Evolutionary conservation across 1,140 invertebrate species (phyloP).

Genomic region (Platyscapa corneri): DNA sequence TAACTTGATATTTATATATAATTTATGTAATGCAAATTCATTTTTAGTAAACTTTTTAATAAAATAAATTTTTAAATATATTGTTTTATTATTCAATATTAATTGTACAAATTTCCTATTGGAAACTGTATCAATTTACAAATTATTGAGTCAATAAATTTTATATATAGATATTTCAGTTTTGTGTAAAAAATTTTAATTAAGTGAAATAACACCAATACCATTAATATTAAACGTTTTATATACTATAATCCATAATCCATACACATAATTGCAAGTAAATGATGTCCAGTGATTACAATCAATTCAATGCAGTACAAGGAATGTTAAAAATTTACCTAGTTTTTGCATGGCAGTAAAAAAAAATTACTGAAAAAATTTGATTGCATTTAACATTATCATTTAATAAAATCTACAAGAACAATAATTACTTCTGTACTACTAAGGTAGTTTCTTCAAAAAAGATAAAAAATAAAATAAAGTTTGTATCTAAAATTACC

Average conservation of each 20-base stretch:
- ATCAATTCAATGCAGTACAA: constrained; percentile 11
- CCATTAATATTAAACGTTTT: neutral
- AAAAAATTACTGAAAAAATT: constrained; percentile 42
- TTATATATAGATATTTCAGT: constrained; percentile 17
- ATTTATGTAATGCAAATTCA: neutral
- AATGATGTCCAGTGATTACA: constrained; percentile 35
- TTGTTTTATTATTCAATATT: constrained; percentile 32
- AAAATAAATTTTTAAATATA: neutral
- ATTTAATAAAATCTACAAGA: constrained; percentile 39
- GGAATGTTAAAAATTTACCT: constrained; percentile 44
- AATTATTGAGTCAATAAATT: constrained; percentile 27
- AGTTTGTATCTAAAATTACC: constrained; percentile 59
- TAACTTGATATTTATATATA: neutral
- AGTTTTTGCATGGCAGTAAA: constrained; percentile 4
- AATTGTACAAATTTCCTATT: constrained; percentile 20
- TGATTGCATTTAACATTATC: constrained; percentile 24
- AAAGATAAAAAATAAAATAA: constrained; percentile 45
- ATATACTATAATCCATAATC: constrained; percentile 12
- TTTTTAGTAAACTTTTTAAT: neutral
- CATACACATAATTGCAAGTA: constrained; percentile 14
- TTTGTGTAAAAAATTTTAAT: constrained; percentile 10
- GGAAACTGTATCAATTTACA: constrained; percentile 10
- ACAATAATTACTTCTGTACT: constrained; percentile 33
- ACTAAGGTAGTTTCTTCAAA: constrained; percentile 25
- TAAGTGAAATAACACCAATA: constrained; percentile 8